phyloP scores from a whole-genome alignment of 2,797 vertebrate genomes.

The Acomys russatus region DNA sequence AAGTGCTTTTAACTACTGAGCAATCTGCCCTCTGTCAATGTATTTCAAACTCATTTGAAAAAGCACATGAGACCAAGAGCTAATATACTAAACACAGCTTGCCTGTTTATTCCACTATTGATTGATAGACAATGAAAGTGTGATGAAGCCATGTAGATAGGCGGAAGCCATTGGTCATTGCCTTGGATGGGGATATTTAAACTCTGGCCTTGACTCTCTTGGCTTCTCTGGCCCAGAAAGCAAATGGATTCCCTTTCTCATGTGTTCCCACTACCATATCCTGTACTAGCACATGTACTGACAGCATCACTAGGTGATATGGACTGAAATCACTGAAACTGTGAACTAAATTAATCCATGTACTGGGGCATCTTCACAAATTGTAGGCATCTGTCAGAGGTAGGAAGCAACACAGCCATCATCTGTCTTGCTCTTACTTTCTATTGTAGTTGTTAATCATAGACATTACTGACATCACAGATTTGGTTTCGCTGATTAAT shows the following conservation, averaged over 20 bases:
- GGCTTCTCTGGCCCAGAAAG: not conserved
- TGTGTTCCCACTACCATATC: not conserved
- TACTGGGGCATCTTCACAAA: not conserved
- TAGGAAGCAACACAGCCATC: not conserved
- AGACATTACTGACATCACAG: not conserved
- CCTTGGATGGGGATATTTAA: not conserved
- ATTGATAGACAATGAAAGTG: not conserved
- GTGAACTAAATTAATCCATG: not conserved
- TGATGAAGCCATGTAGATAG: not conserved
- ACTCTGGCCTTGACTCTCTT: not conserved
- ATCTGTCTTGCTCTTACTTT: not conserved
- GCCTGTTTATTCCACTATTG: not conserved
- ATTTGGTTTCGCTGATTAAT: not conserved
- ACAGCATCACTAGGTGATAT: not conserved
- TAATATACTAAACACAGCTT: not conserved
- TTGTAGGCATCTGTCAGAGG: not conserved
- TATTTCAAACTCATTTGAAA: not conserved
- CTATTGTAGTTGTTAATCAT: rapidly evolving
- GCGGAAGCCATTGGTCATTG: not conserved
- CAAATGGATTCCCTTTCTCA: not conserved
- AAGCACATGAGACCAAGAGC: not conserved
- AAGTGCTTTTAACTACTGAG: not conserved
- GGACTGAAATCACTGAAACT: not conserved
- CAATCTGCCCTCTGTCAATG: not conserved
- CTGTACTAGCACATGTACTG: not conserved